phyloP scores from a whole-genome alignment of 2,888 invertebrate species.

The Pristionchus japonicus region DNA sequence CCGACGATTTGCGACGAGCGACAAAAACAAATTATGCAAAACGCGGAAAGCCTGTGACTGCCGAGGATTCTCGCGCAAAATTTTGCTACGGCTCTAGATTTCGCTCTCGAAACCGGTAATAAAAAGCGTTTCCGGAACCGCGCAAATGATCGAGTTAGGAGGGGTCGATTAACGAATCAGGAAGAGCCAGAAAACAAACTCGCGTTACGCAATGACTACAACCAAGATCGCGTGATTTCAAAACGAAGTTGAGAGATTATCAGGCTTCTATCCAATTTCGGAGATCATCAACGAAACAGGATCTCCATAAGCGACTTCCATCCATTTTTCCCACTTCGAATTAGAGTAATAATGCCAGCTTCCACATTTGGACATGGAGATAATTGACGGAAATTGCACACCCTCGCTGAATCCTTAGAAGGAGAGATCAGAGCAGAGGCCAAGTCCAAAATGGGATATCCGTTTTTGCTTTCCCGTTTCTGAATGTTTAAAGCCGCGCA shows the following conservation, averaged over 20 bases:
- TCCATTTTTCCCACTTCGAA: not conserved
- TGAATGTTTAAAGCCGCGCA: not conserved
- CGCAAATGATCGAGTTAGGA: not conserved
- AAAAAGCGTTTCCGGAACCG: not conserved
- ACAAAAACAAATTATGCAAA: conserved; percentile 21
- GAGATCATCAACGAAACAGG: not conserved
- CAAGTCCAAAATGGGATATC: not conserved
- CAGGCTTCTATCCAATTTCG: not conserved
- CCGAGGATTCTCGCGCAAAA: not conserved
- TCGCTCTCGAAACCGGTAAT: not conserved
- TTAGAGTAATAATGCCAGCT: not conserved
- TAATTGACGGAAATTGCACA: conserved; percentile 2
- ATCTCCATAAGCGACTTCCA: not conserved
- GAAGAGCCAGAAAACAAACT: not conserved
- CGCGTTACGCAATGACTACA: not conserved
- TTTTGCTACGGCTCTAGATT: not conserved
- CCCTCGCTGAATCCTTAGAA: not conserved
- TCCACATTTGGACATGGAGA: not conserved
- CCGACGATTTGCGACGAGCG: not conserved
- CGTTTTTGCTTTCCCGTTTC: not conserved
- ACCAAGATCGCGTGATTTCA: not conserved
- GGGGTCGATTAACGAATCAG: not conserved
- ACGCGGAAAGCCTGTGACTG: not conserved
- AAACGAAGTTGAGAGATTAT: not conserved
- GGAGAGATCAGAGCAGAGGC: not conserved